Conservation (phyloP, 2,797 vertebrate species). For the Coccyzus lansbergi region DNA sequence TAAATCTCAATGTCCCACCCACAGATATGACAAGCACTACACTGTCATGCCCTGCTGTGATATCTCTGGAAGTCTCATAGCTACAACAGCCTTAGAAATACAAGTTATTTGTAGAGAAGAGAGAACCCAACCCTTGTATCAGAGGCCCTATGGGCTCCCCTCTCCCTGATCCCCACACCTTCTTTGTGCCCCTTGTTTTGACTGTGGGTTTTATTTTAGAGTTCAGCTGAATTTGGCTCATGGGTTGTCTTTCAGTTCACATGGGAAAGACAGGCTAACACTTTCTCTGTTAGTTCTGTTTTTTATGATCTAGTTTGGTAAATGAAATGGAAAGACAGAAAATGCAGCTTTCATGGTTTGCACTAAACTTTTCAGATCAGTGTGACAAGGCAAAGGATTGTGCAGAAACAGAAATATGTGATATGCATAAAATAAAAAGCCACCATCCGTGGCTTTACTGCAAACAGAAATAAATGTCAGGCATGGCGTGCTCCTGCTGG, state of each 20-base stretch:
- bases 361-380: not conserved
- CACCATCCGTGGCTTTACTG: not conserved
- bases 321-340: not conserved
- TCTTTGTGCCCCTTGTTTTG: not conserved
- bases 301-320: not conserved
- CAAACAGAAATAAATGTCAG: not conserved
- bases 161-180: not conserved
- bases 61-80: not conserved
- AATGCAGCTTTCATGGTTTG: not conserved
- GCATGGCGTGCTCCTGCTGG: fast-evolving
- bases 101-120: not conserved
- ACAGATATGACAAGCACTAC: not conserved
- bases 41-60: not conserved
- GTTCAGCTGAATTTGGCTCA: not conserved
- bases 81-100: not conserved
- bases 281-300: not conserved
- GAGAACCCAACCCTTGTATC: not conserved
- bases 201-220: not conserved
- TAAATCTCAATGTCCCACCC: not conserved
- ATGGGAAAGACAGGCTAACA: not conserved
- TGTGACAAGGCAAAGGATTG: not conserved
- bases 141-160: not conserved
- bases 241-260: not conserved
- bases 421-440: not conserved
- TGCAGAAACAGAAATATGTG: not conserved